These are phyloP conservation scores for Tinea trinotella DNA, from an alignment of 2,888 invertebrate genomes.

Conservation along the genomic window DNA sequence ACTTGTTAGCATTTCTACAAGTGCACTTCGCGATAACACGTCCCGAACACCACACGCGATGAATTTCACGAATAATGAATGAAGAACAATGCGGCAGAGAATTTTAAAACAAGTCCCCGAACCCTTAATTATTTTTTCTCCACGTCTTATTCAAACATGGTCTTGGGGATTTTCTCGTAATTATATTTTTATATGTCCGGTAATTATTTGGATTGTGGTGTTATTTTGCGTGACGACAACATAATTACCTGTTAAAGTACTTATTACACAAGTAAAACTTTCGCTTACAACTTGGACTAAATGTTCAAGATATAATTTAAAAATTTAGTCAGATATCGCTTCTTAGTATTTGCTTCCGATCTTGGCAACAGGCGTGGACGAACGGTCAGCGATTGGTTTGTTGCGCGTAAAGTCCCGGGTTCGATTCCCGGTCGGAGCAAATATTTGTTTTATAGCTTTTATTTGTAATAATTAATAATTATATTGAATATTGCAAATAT, in stretches of 20 bases:
- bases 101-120: not conserved
- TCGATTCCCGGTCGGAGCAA: no score
- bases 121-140: not conserved
- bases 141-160: not conserved
- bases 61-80: slow-evolving; percentile 18
- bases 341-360: no score
- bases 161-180: not conserved
- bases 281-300: no score
- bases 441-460: no score
- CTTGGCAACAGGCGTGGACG: no score
- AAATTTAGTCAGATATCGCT: no score
- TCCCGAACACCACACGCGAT: slow-evolving; percentile 21
- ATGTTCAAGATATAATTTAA: no score
- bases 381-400: no score
- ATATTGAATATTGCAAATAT: no score
- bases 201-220: not conserved
- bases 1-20: slow-evolving; percentile 23
- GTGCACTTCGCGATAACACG: slow-evolving; percentile 21
- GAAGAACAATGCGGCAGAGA: slow-evolving; percentile 6
- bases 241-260: slow-evolving; percentile 1
- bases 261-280: no score
- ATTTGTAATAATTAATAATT: no score
- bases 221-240: not conserved
- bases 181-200: not conserved
- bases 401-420: no score